Conservation (phyloP, 1,140 invertebrate genomes). For the Mesaphorura yosii region DNA sequence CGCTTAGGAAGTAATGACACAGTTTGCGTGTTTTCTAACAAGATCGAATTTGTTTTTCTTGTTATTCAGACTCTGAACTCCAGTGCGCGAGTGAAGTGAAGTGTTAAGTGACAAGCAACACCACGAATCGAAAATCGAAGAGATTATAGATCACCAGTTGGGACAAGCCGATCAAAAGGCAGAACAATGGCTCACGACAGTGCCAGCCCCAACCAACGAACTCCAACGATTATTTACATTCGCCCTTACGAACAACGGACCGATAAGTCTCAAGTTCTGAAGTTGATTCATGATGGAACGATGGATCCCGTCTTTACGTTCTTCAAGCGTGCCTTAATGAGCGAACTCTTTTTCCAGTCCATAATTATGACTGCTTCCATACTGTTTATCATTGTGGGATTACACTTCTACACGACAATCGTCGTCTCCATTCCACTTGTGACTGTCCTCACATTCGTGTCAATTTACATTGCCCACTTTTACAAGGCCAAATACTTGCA, state of each 20-base stretch:
- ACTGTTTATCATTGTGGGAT: conserved; percentile 37
- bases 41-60: no score
- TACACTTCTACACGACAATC: conserved; percentile 41
- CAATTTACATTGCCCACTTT: conserved; percentile 37
- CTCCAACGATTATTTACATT: conserved; percentile 29
- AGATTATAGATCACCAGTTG: no score
- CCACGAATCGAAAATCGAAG: no score
- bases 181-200: no score
- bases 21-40: no score
- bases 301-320: conserved; percentile 39
- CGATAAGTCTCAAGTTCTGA: conserved; percentile 38
- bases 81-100: no score
- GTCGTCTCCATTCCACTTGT: conserved; percentile 39
- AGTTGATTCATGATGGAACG: conserved; percentile 38
- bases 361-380: conserved; percentile 42
- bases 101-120: no score
- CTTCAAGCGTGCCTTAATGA: conserved; percentile 38
- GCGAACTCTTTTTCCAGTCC: conserved; percentile 42
- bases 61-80: no score
- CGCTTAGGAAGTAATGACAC: no score
- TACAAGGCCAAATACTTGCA: conserved; percentile 38
- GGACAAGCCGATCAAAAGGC: no score
- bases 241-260: conserved; percentile 38
- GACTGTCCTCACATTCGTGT: conserved; percentile 38
- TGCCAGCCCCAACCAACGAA: not conserved